Evolutionary conservation across 2,888 invertebrate genomes (phyloP), one percentile per base, ranked within the genome.

Genomic region (Cheilosia pagana): DNA sequence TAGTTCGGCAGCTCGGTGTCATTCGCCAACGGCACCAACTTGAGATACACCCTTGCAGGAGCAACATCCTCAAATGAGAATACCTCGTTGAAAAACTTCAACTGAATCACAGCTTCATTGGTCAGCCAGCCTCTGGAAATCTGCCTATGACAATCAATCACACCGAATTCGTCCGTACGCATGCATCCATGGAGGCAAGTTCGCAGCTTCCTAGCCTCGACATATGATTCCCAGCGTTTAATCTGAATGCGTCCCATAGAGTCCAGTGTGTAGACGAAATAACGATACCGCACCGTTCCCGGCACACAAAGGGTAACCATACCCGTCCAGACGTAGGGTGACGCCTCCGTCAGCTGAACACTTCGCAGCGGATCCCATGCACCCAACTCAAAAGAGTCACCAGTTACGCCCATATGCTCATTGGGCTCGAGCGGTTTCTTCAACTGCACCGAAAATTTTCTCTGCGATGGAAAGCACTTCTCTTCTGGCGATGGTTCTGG

Each of bases 71-170:
- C 81, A 94, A 94, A 93, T 87, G 94, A 94, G 77, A 98, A 94
- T 55, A 97, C 96, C 90, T 95, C 95, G 88, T 96, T 95, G 87
- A 94, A 94, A 88, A 97, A 94, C 91, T 97, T 96, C 86, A 98
- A 94, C 90, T 98, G 97, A 55, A 98, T 92, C 68, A 96, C 93
- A 8, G 87, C 87, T 90, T 97, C 96, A 48, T 95, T 96, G 14
- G 89, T 90, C 21, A 98, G 93, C 98, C 98, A 98, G n/a, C 98
- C 98, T 87, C 94, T 93, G 89, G 95, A 95, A n/a, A 96, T 92
- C 87, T 90, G 89, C 14, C 79, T 57, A 25, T 88, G 87, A 2
- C 72, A 88, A 0, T 77, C 78, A 43, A 79, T 87, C 1, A 48
- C 0, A 82, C 90, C 75, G 87, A 87, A 87, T n/a, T 68, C 60